These are phyloP conservation scores for Neosalanx taihuensis DNA, from an alignment of 2,797 vertebrate genomes.

Conservation along the genomic window DNA sequence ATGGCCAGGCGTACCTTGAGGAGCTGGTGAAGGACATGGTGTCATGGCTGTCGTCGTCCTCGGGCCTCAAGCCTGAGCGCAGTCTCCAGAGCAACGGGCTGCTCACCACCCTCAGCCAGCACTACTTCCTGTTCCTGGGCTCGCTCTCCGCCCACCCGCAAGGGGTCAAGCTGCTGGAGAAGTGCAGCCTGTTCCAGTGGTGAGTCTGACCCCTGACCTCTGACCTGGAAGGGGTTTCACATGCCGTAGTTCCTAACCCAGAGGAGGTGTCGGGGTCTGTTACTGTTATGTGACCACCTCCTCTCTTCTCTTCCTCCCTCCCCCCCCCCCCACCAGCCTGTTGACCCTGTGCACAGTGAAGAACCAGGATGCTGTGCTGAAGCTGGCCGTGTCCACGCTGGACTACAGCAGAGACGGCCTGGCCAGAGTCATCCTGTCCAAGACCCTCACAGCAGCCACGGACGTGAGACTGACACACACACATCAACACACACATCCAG, in stretches of 20 bases:
- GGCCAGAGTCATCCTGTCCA: conserved; percentile 96
- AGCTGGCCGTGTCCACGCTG: conserved; percentile 93
- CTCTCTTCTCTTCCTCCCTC: not conserved
- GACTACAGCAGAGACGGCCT: conserved; percentile 97
- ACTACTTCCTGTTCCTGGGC: conserved; percentile 98
- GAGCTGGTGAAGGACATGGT: conserved; percentile 95
- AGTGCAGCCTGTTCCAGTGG: conserved; percentile 98
- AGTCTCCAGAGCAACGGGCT: conserved; percentile 95
- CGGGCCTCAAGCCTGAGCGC: conserved; percentile 91
- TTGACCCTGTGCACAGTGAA: conserved; percentile 95
- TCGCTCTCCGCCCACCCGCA: conserved; percentile 92
- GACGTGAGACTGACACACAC: conserved; percentile 78
- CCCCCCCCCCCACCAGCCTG: conserved; percentile 73
- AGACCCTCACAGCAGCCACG: conserved; percentile 94
- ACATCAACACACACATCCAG: not conserved
- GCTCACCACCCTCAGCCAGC: conserved; percentile 93
- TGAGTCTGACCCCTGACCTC: conserved; percentile 61
- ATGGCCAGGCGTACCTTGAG: conserved; percentile 92
- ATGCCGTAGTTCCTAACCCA: too few species aligned
- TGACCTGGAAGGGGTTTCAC: not conserved
- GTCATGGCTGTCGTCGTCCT: conserved; percentile 87
- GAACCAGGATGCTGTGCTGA: conserved; percentile 96
- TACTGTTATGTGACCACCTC: not conserved
- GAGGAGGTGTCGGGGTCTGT: not conserved
- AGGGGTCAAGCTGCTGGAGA: conserved; percentile 97